Evolutionary conservation across 2,113 vertebrate species (phyloP).

Genomic region (Bufo bufo): DNA sequence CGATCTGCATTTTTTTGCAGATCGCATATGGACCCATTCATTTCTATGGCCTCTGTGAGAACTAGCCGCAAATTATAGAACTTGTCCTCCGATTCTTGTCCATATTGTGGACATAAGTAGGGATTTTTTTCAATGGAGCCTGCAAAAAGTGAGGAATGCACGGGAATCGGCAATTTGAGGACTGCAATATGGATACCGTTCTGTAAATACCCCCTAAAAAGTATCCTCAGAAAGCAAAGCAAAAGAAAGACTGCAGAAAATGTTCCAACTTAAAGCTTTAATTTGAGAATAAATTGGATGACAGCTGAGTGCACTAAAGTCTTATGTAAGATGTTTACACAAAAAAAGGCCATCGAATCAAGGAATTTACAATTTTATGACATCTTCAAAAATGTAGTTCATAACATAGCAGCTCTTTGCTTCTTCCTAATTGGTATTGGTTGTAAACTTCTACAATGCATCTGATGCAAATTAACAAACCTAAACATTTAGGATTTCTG

Average conservation of each 20-base stretch:
- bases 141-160: no score
- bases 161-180: no score
- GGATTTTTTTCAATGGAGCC: no score
- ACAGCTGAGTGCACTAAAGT: slow-evolving; percentile 21
- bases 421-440: slow-evolving; percentile 29
- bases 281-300: not conserved
- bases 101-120: no score
- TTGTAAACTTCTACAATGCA: not conserved
- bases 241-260: not conserved
- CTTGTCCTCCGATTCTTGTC: no score
- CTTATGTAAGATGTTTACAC: slow-evolving; percentile 39
- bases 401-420: not conserved
- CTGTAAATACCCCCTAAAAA: no score
- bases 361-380: slow-evolving; percentile 39
- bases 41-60: no score
- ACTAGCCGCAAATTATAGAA: no score
- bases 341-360: slow-evolving; percentile 31
- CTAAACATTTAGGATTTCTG: not conserved
- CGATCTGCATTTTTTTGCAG: no score
- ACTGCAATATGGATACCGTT: no score
- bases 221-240: not conserved
- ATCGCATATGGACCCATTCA: no score
- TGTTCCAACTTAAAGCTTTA: not conserved
- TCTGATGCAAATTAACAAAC: not conserved
- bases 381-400: slow-evolving; percentile 20